Conservation (phyloP, 1,140 invertebrate species). For the Drosophila burlai region DNA sequence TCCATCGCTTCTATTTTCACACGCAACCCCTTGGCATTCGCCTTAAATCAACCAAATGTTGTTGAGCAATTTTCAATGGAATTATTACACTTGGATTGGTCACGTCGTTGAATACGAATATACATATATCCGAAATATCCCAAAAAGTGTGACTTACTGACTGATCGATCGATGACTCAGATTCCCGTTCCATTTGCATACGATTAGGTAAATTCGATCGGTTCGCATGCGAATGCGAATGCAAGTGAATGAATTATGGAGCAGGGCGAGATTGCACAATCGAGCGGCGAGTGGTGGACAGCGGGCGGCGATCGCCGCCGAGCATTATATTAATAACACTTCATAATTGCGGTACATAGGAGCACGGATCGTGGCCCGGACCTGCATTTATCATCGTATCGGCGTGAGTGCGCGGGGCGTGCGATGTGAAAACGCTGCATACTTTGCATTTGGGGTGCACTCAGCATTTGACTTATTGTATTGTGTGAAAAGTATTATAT, state of each 20-base stretch:
- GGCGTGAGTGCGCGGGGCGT: constrained; percentile 25
- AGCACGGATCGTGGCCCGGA: constrained; percentile 21
- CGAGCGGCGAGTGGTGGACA: background rate
- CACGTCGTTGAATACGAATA: constrained; percentile 18
- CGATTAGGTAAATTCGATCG: constrained; percentile 20
- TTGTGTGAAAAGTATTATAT: constrained; percentile 34
- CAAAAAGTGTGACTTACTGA: constrained; percentile 36
- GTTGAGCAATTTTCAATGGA: constrained; percentile 22
- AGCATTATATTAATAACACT: constrained; percentile 45
- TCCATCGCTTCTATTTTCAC: background rate
- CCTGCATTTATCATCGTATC: constrained; percentile 32
- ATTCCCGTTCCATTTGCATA: constrained; percentile 46
- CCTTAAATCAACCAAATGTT: constrained; percentile 1
- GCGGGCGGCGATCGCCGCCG: background rate
- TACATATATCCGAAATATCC: constrained; percentile 22
- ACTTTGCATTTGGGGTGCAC: constrained; percentile 22
- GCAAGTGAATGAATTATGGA: constrained; percentile 29
- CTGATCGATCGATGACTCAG: constrained; percentile 25
- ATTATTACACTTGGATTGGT: constrained; percentile 21
- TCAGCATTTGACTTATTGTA: constrained; percentile 36
- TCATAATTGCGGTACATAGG: constrained; percentile 40
- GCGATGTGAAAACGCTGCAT: constrained; percentile 37
- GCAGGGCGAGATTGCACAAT: constrained; percentile 23
- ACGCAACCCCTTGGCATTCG: background rate
- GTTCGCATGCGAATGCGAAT: constrained; percentile 13